Base-by-base conservation (phyloP, 2,113 vertebrate genomes). In the Grallaria varia region DNA sequence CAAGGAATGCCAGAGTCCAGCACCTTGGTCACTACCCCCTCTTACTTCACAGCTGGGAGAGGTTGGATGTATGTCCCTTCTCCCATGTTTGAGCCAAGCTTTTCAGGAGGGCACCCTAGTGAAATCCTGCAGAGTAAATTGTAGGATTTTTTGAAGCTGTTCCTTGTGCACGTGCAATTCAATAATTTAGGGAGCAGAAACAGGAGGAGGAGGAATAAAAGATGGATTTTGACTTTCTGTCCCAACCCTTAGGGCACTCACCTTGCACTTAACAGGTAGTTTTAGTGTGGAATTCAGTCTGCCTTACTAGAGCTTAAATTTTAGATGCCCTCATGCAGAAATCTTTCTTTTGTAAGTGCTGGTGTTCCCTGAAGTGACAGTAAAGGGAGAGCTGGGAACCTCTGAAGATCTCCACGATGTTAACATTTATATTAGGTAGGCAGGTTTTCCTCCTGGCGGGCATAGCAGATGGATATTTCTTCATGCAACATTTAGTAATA, bases 1-100 rank as follows among this genome's bases (percentile, higher is more conserved):
- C 30, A 40, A n/a, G 13, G 30, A 75, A 37, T 33, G 2, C 4
- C 50, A 67, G 40, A 50, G 13, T 50, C n/a, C 69, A 59, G 24
- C 16, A 55, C 0, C 0, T 4, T 42, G 25, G 6, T 62, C 66
- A 53, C 24, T 59, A 28, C 15, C 11, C 11, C 2, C 0, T 16
- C 39, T 60, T 37, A 7, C 69, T 49, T 56, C 5, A 2, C 24
- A 62, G 28, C 2, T 64, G 28, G 53, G n/a, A 79, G 14, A 39
- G 6, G 25, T 14, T 35, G 4, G 23, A 24, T 1, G 0, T 35
- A 6, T 4, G 10, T 60, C 12, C 20, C 25, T 77, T 63, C 31
- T 72, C 47, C 59, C 0, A 0, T 16, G 8, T 52, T 35, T 71
- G 23, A 84, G 45, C n/a, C 42, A 50, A 77, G 22, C 14, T 7